A percentile compares a stretch with the other conserved stretches of the same genome.
Evolutionary conservation across 2,888 invertebrate genomes (phyloP).

Genomic region (Micropterix aruncella): DNA sequence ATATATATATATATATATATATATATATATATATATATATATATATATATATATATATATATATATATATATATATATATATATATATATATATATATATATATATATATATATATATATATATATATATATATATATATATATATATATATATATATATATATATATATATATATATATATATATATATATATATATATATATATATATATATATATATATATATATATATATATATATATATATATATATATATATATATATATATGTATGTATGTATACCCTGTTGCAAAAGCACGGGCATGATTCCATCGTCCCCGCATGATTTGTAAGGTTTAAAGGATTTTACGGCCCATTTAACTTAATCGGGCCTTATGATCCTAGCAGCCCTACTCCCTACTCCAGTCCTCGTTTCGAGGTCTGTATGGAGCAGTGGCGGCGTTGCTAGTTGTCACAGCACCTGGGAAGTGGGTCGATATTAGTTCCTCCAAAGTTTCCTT

Average conservation of each 20-base stretch:
- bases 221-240: constrained; percentile 5
- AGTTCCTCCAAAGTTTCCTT: too few relatives aligned
- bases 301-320: too few relatives aligned
- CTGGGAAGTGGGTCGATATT: too few relatives aligned
- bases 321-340: too few relatives aligned
- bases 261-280: too few relatives aligned
- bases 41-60: background rate
- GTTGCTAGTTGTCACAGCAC: too few relatives aligned
- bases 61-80: background rate
- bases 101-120: background rate
- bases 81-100: background rate
- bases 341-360: too few relatives aligned
- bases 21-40: background rate
- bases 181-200: constrained; percentile 5
- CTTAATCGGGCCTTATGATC: too few relatives aligned
- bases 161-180: constrained; percentile 6
- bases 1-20: background rate
- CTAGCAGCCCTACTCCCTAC: too few relatives aligned
- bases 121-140: background rate
- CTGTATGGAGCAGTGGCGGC: too few relatives aligned
- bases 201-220: constrained; percentile 5
- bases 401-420: too few relatives aligned
- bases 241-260: constrained; percentile 3
- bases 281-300: too few relatives aligned
- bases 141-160: constrained; percentile 2